Evolutionary conservation across 2,113 vertebrate genomes (phyloP).

Genomic region (Centropus unirufus): DNA sequence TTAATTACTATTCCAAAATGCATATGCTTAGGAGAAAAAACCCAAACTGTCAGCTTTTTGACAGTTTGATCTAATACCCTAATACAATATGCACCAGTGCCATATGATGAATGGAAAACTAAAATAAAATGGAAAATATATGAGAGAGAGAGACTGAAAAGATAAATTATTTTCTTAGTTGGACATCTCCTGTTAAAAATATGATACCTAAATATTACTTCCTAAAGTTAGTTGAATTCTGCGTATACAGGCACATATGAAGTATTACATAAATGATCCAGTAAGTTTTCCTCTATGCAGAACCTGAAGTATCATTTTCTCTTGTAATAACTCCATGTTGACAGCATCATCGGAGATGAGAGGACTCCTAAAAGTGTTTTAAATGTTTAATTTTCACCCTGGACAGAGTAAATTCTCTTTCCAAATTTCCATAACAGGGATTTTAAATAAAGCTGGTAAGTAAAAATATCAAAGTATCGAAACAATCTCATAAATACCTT

Average conservation of each 20-base stretch:
- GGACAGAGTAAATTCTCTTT: not conserved
- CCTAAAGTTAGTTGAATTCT: not conserved
- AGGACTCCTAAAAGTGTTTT: not conserved
- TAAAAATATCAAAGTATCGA: not conserved
- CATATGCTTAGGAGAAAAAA: not conserved
- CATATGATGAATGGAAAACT: slow-evolving; percentile 51
- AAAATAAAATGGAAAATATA: slow-evolving; percentile 58
- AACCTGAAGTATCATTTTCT: not conserved
- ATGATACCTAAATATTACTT: slow-evolving; percentile 21
- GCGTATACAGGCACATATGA: not conserved
- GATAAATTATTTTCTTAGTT: slow-evolving; percentile 54
- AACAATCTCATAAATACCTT: not conserved
- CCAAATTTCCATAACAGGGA: not conserved
- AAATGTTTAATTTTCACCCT: not conserved
- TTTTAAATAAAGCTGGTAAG: not conserved
- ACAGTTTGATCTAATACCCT: slow-evolving; percentile 65
- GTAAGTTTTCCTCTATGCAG: not conserved
- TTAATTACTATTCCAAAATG: slow-evolving; percentile 54
- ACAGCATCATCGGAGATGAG: not conserved
- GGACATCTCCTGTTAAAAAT: slow-evolving; percentile 32
- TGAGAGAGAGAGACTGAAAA: slow-evolving; percentile 22
- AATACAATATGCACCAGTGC: slow-evolving; percentile 35
- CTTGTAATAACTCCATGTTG: not conserved
- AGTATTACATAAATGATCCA: not conserved
- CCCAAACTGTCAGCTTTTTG: slow-evolving; percentile 21